These are phyloP conservation scores for Ophiodon elongatus DNA, from an alignment of 2,113 vertebrate species.

Conservation along the genomic window DNA sequence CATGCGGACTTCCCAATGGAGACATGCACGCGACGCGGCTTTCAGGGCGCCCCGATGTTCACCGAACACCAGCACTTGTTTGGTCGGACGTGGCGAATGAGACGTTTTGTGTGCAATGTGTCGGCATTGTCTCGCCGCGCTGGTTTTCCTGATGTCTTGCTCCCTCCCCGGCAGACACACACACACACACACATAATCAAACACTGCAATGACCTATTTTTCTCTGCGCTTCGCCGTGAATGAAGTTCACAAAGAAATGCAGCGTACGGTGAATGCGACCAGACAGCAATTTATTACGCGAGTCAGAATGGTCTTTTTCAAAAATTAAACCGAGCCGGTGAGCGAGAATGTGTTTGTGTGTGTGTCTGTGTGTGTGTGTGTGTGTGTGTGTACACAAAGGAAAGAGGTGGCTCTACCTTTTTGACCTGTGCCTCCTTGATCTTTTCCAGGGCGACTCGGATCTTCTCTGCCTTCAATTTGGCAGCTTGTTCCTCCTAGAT, in stretches of 20 bases:
- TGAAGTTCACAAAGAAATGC: conserved; percentile 74
- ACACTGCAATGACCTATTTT: conserved; percentile 82
- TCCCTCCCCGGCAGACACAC: conserved; percentile 55
- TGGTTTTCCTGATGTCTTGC: conserved; percentile 34
- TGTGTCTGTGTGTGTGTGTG: neutral
- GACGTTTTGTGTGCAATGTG: neutral
- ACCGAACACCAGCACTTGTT: conserved; percentile 3
- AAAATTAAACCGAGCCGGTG: neutral
- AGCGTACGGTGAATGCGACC: conserved; percentile 22
- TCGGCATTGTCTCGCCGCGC: conserved; percentile 42
- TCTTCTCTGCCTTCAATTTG: conserved; percentile 98
- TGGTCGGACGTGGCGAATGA: neutral
- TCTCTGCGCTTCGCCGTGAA: conserved; percentile 62
- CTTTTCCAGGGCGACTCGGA: conserved; percentile 96
- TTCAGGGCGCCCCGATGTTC: conserved; percentile 19
- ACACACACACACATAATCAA: conserved; percentile 65
- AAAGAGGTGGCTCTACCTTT: conserved; percentile 86
- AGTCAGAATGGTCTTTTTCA: neutral
- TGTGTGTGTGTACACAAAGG: neutral
- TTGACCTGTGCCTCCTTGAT: conserved; percentile 99
- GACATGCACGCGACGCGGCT: neutral
- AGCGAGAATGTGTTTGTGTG: neutral
- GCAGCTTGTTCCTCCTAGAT: conserved; percentile 97
- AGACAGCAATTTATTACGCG: conserved; percentile 5
- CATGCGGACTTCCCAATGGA: neutral